A percentile compares a stretch with the other conserved stretches of the same genome.
These are phyloP conservation scores for Megalopta genalis DNA, from an alignment of 1,140 invertebrate species.

Conservation along the genomic window DNA sequence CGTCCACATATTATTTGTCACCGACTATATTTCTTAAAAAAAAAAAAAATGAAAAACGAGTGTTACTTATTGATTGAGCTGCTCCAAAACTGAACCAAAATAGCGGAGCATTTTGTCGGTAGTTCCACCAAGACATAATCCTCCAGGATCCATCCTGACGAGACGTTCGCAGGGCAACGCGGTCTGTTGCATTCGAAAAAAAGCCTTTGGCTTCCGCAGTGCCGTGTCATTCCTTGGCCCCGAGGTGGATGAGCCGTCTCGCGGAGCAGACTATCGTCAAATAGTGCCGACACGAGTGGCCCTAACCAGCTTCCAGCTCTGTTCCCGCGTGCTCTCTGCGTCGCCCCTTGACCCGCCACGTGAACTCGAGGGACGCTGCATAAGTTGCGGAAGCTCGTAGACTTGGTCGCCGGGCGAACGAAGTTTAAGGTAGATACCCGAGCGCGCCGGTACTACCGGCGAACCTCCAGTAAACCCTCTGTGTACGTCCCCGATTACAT, in stretches of 20 bases:
- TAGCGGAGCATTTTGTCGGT: too few species aligned
- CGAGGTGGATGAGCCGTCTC: slow-evolving; percentile 39
- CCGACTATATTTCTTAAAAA: too few species aligned
- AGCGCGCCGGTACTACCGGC: not conserved
- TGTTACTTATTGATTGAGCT: too few species aligned
- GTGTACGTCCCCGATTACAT: not conserved
- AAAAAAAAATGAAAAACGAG: too few species aligned
- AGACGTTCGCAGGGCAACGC: not conserved
- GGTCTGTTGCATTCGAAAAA: slow-evolving; percentile 31
- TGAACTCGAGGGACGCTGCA: slow-evolving; percentile 20
- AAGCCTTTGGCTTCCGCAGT: slow-evolving; percentile 29
- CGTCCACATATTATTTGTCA: too few species aligned
- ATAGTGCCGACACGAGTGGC: slow-evolving; percentile 46
- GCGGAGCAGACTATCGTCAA: slow-evolving; percentile 48
- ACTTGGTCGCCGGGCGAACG: slow-evolving; percentile 12
- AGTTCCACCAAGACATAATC: too few species aligned
- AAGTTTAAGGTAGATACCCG: slow-evolving; percentile 5
- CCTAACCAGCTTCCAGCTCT: slow-evolving; percentile 34
- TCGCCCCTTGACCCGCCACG: slow-evolving; percentile 31
- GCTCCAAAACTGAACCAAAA: too few species aligned
- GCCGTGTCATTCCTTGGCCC: slow-evolving; percentile 12
- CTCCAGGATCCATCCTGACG: too few species aligned
- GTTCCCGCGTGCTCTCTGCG: slow-evolving; percentile 17
- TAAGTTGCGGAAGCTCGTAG: slow-evolving; percentile 38
- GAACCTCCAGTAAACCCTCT: not conserved